Evolutionary conservation across 2,888 invertebrate genomes (phyloP).

Genomic region (Drosophila fulvimacula): DNA sequence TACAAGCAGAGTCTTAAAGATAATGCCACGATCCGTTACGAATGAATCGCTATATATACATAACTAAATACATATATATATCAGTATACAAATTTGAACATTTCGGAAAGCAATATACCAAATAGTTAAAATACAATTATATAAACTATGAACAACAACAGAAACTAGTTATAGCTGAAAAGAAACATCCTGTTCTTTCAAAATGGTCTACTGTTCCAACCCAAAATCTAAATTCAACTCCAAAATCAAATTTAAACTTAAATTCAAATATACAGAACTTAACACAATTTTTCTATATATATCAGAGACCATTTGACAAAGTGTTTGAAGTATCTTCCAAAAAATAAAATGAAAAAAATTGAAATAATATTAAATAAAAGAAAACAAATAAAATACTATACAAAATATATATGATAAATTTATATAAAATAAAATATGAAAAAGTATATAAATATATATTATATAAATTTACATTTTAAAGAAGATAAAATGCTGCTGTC

Average conservation of each 20-base stretch:
- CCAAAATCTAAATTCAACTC: background rate
- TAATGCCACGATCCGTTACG: slow-evolving; percentile 30
- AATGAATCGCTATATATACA: slow-evolving; percentile 15
- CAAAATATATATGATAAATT: background rate
- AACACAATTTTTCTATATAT: background rate
- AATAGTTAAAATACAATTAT: slow-evolving; percentile 31
- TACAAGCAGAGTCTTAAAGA: slow-evolving; percentile 39
- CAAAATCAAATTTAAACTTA: background rate
- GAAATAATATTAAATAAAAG: background rate
- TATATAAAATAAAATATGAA: background rate
- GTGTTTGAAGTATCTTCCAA: slow-evolving; percentile 28
- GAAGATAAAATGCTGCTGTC: background rate
- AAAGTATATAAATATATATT: background rate
- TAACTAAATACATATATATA: slow-evolving; percentile 10
- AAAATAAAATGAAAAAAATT: background rate
- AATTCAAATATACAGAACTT: background rate
- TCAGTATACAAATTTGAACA: slow-evolving; percentile 38
- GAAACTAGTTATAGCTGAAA: slow-evolving; percentile 3
- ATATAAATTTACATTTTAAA: slow-evolving; percentile 6
- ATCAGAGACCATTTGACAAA: slow-evolving; percentile 23
- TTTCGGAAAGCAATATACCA: slow-evolving; percentile 64
- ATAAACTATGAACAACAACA: slow-evolving; percentile 5
- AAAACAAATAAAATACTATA: background rate
- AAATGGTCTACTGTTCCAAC: slow-evolving; percentile 21
- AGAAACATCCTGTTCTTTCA: background rate